A percentile compares a stretch with the other conserved stretches of the same genome.
These are phyloP conservation scores for Perccottus glenii DNA, from an alignment of 2,113 vertebrate genomes.

Conservation along the genomic window DNA sequence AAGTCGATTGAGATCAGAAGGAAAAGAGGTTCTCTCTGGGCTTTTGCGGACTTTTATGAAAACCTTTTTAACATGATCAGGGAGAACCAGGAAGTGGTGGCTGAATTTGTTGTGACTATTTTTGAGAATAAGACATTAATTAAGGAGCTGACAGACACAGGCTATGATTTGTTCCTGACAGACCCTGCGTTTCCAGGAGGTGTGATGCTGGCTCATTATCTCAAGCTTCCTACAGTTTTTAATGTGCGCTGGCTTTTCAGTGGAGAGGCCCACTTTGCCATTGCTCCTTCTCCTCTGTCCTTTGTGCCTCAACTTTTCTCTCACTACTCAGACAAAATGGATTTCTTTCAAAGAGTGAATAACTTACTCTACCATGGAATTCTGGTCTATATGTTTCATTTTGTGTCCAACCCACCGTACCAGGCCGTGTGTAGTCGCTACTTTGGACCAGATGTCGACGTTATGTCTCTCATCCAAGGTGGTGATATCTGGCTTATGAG, in stretches of 20 bases:
- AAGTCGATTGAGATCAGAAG: conserved; percentile 34
- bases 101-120: conserved; percentile 39
- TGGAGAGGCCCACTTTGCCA: conserved; percentile 64
- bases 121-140: conserved; percentile 59
- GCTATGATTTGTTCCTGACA: conserved; percentile 66
- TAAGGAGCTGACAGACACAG: conserved; percentile 39
- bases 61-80: conserved; percentile 26
- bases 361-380: conserved; percentile 52
- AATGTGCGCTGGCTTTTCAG: conserved; percentile 65
- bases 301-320: conserved; percentile 63
- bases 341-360: conserved; percentile 58
- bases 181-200: conserved; percentile 66
- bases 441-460: conserved; percentile 39
- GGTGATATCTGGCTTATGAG: conserved; percentile 75
- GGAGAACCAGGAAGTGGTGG: conserved; percentile 10
- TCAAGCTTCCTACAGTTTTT: conserved; percentile 71
- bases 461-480: conserved; percentile 45
- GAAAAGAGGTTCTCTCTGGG: conserved; percentile 28
- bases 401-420: conserved; percentile 50
- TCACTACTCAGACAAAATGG: conserved; percentile 55
- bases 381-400: conserved; percentile 31
- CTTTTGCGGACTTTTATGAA: conserved; percentile 37
- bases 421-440: conserved; percentile 57
- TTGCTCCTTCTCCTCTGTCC: conserved; percentile 70
- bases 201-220: conserved; percentile 63